Evolutionary conservation across 2,113 vertebrate genomes (phyloP).

Genomic region (Muntiacus muntjak): DNA sequence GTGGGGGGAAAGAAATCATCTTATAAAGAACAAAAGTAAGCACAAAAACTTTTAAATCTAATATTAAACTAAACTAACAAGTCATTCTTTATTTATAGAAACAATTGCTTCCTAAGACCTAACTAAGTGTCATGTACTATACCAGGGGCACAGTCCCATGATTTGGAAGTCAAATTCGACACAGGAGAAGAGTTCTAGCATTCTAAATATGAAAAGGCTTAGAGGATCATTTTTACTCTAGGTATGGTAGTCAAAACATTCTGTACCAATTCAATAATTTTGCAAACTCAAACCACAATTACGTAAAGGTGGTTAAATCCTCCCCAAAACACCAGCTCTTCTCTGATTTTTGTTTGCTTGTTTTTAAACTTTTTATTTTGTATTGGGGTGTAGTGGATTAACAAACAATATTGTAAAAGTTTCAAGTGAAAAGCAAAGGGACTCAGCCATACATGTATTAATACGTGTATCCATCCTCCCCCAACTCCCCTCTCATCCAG

Average conservation of each 20-base stretch:
- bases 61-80: conserved; percentile 20
- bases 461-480: background rate
- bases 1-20: background rate
- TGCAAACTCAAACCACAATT: background rate
- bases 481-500: background rate
- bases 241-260: background rate
- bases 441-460: background rate
- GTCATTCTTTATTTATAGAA: background rate
- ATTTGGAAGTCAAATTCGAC: background rate
- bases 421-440: background rate
- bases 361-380: background rate
- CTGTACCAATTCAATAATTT: background rate
- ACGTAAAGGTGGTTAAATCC: background rate
- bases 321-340: background rate
- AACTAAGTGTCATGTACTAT: background rate
- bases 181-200: background rate
- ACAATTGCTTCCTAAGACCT: background rate
- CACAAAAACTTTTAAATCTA: background rate
- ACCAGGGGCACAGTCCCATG: background rate
- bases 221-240: background rate
- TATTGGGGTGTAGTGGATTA: background rate
- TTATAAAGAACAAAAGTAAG: conserved; percentile 18
- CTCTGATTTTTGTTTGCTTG: background rate
- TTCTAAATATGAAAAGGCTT: background rate
- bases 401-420: background rate